Percentiles rank a stretch among this genome's conserved stretches.
These are phyloP conservation scores for Dufourea novaeangliae DNA, from an alignment of 1,140 invertebrate species.

Conservation along the genomic window DNA sequence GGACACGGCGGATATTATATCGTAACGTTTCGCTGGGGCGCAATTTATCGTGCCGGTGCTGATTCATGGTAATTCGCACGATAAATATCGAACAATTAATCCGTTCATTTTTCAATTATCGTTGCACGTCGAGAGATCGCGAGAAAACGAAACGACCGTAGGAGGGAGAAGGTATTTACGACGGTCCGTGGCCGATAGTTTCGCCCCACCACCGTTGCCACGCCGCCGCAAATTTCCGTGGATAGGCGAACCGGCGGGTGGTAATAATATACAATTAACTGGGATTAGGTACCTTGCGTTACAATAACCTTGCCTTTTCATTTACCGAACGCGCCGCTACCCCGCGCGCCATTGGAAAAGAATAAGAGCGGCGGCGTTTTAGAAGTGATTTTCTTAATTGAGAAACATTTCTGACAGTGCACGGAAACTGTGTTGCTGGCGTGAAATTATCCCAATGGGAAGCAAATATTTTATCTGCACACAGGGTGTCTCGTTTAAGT, in stretches of 20 bases:
- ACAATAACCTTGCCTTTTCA: slow-evolving; percentile 71
- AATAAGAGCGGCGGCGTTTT: slow-evolving; percentile 20
- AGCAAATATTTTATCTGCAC: too few species aligned
- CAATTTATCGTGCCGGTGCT: slow-evolving; percentile 15
- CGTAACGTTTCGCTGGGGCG: neutral
- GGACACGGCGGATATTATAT: slow-evolving; percentile 10
- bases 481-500: too few species aligned
- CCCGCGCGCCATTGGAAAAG: slow-evolving; percentile 38
- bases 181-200: neutral
- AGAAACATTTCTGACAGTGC: too few species aligned
- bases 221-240: slow-evolving; percentile 54
- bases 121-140: too few species aligned
- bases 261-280: slow-evolving; percentile 71
- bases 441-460: too few species aligned
- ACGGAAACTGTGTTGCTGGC: too few species aligned
- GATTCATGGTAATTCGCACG: slow-evolving; percentile 47
- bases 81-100: slow-evolving; percentile 53
- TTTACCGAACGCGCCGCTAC: slow-evolving; percentile 50
- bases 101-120: slow-evolving; percentile 58
- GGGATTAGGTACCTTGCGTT: slow-evolving; percentile 69
- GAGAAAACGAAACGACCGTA: slow-evolving; percentile 32
- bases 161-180: slow-evolving; percentile 4
- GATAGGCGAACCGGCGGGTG: slow-evolving; percentile 18
- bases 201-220: neutral
- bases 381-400: slow-evolving; percentile 47